Evolutionary conservation across 2,888 invertebrate species (phyloP).

Genomic region (Esperia sulphurella): DNA sequence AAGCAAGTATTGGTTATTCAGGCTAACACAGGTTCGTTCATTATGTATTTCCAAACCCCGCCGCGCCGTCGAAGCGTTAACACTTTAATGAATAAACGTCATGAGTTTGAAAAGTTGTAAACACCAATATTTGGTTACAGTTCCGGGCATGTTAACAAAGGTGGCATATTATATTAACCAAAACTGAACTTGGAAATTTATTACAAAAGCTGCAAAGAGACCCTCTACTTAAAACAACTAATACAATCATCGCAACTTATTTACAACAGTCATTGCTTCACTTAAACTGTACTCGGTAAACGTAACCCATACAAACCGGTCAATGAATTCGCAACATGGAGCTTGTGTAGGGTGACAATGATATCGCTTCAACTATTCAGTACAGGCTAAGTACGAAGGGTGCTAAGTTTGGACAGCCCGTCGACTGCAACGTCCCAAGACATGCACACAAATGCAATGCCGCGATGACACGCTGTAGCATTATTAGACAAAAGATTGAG

Average conservation of each 20-base stretch:
- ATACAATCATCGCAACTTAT: background rate
- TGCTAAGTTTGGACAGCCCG: conserved; percentile 52
- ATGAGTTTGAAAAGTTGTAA: conserved; percentile 38
- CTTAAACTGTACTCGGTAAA: background rate
- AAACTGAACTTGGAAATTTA: conserved; percentile 58
- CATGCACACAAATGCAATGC: conserved; percentile 38
- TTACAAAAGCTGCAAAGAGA: conserved; percentile 42
- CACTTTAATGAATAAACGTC: conserved; percentile 34
- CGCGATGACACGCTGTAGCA: conserved; percentile 35
- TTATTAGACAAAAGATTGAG: conserved; percentile 46
- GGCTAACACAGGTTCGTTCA: background rate
- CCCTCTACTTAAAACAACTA: background rate
- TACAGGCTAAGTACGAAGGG: conserved; percentile 49
- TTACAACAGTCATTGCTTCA: background rate
- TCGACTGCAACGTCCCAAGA: conserved; percentile 37
- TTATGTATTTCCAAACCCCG: background rate
- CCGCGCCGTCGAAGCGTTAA: conserved; percentile 19
- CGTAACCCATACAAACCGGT: background rate
- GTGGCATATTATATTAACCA: conserved; percentile 62
- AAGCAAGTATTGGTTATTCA: background rate
- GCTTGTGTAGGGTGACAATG: conserved; percentile 6
- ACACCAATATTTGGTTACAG: conserved; percentile 61
- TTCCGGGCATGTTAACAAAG: conserved; percentile 51
- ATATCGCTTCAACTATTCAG: conserved; percentile 11
- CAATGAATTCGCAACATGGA: conserved; percentile 14